Evolutionary conservation across 1,140 invertebrate genomes (phyloP), one percentile per base, ranked within the genome.

Genomic region (Drosophila fuyamai): DNA sequence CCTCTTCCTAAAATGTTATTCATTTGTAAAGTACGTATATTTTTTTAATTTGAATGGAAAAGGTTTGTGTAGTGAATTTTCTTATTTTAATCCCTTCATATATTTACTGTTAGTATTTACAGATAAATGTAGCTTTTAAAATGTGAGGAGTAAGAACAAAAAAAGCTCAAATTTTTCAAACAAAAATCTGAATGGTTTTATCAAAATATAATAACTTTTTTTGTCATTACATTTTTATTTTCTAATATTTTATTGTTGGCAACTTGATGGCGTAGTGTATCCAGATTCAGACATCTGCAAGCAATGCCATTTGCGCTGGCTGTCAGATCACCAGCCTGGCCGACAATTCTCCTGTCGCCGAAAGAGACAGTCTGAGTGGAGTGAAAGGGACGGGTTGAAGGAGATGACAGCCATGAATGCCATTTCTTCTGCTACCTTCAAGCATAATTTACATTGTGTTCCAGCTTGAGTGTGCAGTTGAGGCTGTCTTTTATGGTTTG

Each of bases 371-470:
- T 48, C 29, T 29, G 47, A 43, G 56, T 41, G 46, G 32, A 40
- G 41, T 36, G 16, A 13, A 48, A 47, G 10, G 43, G 46, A 35
- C 2, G 55, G 13, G 16, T 13, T 27, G 40, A 44, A 32, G 50
- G 61, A 73, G 79, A 82, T 88, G 82, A 85, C 83, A 88, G 82
- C 41, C 60, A 79, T 83, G 75, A 77, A 77, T 70, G 65, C 53
- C 77, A 79, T 82, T 79, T 82, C 79, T 76, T 82, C 57, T 56
- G 54, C 53, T 79, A 84, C 71, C 81, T 72, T 50, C 43, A 27
- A 73, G 79, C 79, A 88, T 79, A 86, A 86, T 85, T 86, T 82
- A 86, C 79, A 86, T 86, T 79, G 75, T 61, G 51, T 51, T 70
- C 53, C n/a, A 36, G 27, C 50, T 71, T 71, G 67, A 71, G 67